These are phyloP conservation scores for Lasioglossum leucozonium DNA, from an alignment of 2,888 invertebrate species.

Conservation along the genomic window DNA sequence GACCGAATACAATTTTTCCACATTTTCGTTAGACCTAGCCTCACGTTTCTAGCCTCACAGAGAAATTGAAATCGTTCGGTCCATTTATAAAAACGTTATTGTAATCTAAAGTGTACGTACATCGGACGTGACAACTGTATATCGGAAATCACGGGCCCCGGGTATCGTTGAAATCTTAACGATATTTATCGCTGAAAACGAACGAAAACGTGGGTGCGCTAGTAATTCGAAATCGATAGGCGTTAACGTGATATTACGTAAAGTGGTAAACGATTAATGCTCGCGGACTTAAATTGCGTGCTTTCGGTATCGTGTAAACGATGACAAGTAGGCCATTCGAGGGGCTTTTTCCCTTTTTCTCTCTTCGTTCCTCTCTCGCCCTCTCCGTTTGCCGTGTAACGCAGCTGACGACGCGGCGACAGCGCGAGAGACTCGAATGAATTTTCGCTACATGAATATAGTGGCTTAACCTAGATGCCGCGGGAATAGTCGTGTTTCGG, in stretches of 20 bases:
- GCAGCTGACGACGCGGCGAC: constrained; percentile 39
- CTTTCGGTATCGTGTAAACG: constrained; percentile 46
- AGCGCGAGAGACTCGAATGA: constrained; percentile 24
- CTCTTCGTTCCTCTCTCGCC: background rate
- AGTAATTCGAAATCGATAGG: constrained; percentile 53
- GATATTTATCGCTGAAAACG: constrained; percentile 41
- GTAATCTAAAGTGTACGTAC: no score
- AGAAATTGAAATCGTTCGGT: no score
- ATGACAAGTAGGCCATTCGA: constrained; percentile 56
- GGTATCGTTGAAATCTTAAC: constrained; percentile 30
- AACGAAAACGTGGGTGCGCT: constrained; percentile 13
- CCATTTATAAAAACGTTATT: no score
- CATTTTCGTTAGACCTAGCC: no score
- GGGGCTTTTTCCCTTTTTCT: background rate
- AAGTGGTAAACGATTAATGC: constrained; percentile 58
- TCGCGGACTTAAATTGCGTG: constrained; percentile 34
- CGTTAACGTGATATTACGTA: constrained; percentile 51
- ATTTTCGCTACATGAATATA: constrained; percentile 30
- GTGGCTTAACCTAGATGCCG: constrained; percentile 4
- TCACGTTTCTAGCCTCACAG: no score
- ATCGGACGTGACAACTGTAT: no score
- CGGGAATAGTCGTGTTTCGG: constrained; percentile 3
- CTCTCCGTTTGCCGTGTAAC: constrained; percentile 29
- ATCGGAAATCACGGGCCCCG: background rate
- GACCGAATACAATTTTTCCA: no score